phyloP scores from a whole-genome alignment of 1,140 invertebrate genomes.

The Halotydeus destructor region DNA sequence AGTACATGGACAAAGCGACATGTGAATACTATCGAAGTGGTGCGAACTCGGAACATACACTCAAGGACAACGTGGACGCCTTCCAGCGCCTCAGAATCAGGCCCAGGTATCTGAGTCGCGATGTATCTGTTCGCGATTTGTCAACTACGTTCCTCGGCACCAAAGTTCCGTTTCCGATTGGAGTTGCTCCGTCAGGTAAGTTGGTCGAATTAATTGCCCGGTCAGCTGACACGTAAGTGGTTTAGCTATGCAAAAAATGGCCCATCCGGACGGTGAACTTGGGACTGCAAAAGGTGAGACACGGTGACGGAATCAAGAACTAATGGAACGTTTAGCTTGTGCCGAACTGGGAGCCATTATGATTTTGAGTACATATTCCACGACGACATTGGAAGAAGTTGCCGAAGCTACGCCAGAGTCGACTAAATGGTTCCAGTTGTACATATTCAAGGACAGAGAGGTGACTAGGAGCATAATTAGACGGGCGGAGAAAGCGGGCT shows the following conservation, averaged over 20 bases:
- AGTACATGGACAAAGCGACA: slow-evolving; percentile 39
- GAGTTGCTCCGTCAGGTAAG: slow-evolving; percentile 67
- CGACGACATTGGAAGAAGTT: slow-evolving; percentile 69
- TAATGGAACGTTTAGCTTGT: slow-evolving; percentile 35
- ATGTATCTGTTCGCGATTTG: slow-evolving; percentile 44
- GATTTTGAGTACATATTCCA: slow-evolving; percentile 64
- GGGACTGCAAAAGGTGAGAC: slow-evolving; percentile 54
- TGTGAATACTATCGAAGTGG: slow-evolving; percentile 72
- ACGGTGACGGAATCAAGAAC: too few species aligned
- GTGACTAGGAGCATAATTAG: slow-evolving; percentile 47
- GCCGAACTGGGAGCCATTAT: slow-evolving; percentile 46
- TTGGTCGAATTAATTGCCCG: too few species aligned
- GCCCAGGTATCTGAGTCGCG: slow-evolving; percentile 46
- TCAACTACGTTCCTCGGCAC: slow-evolving; percentile 41
- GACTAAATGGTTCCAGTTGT: slow-evolving; percentile 73
- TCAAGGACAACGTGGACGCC: slow-evolving; percentile 48
- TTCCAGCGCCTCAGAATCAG: slow-evolving; percentile 53
- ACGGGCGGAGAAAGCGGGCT: slow-evolving; percentile 59
- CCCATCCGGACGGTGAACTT: slow-evolving; percentile 67
- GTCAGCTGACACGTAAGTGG: too few species aligned
- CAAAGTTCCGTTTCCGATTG: slow-evolving; percentile 51
- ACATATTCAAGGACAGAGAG: slow-evolving; percentile 59
- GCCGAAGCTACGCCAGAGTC: slow-evolving; percentile 45
- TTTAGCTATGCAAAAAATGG: slow-evolving; percentile 75
- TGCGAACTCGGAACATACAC: slow-evolving; percentile 54